Conservation (phyloP, 2,113 vertebrate genomes). For the Oenanthe oenanthe region DNA sequence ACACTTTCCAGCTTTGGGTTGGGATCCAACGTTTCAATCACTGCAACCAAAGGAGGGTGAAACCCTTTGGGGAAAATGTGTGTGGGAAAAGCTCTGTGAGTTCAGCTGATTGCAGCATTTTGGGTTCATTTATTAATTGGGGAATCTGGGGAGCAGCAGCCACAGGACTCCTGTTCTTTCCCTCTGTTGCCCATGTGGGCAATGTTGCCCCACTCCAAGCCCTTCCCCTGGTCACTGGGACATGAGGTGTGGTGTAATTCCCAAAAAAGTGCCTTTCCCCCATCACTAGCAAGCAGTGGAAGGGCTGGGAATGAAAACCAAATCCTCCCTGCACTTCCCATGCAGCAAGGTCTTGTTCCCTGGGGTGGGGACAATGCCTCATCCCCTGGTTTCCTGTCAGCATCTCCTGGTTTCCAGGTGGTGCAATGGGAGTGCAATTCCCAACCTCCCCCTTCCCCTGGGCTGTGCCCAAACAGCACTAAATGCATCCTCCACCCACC, state of each 20-base stretch:
- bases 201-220: background rate
- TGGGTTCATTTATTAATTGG: background rate
- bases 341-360: background rate
- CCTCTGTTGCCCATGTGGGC: background rate
- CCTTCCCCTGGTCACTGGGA: background rate
- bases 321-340: background rate
- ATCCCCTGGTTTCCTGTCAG: background rate
- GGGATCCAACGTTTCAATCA: background rate
- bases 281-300: background rate
- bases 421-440: background rate
- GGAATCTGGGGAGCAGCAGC: background rate
- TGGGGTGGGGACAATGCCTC: background rate
- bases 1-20: background rate
- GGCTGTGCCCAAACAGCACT: too few species aligned
- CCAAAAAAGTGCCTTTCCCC: background rate
- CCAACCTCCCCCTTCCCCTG: background rate
- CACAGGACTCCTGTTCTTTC: background rate
- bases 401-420: background rate
- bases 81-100: background rate
- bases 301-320: background rate
- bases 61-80: accelerated
- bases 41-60: background rate
- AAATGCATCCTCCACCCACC: background rate
- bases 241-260: background rate
- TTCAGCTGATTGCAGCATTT: background rate